Evolutionary conservation across 2,888 invertebrate genomes (phyloP), one percentile per base, ranked within the genome.

Genomic region (Drosophila vallismaia): DNA sequence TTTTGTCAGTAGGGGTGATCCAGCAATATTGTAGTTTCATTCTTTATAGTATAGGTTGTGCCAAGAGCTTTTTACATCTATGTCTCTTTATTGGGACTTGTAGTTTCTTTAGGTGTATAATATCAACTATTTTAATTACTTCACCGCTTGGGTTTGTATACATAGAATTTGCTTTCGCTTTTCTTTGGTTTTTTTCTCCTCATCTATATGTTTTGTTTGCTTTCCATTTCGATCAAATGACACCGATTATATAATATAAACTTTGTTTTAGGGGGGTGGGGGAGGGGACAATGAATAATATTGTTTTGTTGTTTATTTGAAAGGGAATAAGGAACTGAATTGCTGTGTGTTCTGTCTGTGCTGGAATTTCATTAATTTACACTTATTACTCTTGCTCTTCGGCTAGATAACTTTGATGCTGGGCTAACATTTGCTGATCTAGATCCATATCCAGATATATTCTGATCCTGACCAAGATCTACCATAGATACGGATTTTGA

Each of bases 11-110:
- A 28, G 24, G 29, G 26, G 19, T 12, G 29, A n/a, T 33, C 12
- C 29, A 50, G 33, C 44, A 36, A 58, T 46, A 55, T 67, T 67
- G 57, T 40, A 42, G 51, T 45, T 24, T 44, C 49, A 38, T n/a
- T 44, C 50, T 19, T 49, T 49, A 19, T 33, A 28, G 19, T 59
- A 38, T 51, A 8, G 12, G 44, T 28, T 38, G 63, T 63, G 63
- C 63, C 64, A 63, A 51, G 66, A 64, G 45, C 52, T 64, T 63
- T 66, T 51, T 71, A 51, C 51, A 63, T 71, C 28, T 57, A 63
- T 28, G 28, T 57, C 1, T 54, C 9, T 48, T n/a, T 52, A 36
- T 50, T 49, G 29, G 42, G 28, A 24, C 24, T 19, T 52, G 24
- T 66, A 28, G 49, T 66, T 46, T 44, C 1, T 38, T 6, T 45